Evolutionary conservation across 53 echinoderm and acorn worm genomes (phyloP).

Genomic region (Patiria pectinifera): DNA sequence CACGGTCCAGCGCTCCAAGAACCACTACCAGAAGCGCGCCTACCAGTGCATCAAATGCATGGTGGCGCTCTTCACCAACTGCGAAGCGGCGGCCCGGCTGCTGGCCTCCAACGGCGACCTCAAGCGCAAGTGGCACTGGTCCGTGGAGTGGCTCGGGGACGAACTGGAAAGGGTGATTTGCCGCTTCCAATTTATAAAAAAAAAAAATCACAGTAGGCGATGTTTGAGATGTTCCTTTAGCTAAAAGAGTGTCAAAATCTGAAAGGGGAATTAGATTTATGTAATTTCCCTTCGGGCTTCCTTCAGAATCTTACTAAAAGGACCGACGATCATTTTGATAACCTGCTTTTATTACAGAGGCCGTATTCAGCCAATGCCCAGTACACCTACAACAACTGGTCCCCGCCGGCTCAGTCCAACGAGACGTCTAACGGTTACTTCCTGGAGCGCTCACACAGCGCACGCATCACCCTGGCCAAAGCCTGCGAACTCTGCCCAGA

Average conservation of each 20-base stretch:
- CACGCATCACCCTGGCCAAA: constrained; percentile 94
- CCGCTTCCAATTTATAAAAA: neutral
- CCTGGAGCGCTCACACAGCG: constrained; percentile 96
- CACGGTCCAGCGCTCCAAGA: constrained; percentile 99
- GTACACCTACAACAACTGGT: constrained; percentile 99
- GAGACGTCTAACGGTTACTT: constrained; percentile 99
- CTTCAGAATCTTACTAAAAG: too few species aligned
- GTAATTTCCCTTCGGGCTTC: too few species aligned
- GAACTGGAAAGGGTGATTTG: constrained; percentile 92
- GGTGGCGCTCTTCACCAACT: constrained; percentile 98
- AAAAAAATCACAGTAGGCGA: too few species aligned
- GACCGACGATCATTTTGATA: too few species aligned
- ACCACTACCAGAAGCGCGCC: constrained; percentile 99
- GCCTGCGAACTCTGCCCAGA: constrained; percentile 98
- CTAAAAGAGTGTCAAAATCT: too few species aligned
- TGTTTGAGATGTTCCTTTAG: too few species aligned
- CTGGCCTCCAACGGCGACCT: constrained; percentile 90
- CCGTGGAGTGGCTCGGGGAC: constrained; percentile 98
- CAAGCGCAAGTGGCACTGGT: constrained; percentile 98
- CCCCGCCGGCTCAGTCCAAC: constrained; percentile 98
- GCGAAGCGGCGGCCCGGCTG: constrained; percentile 87
- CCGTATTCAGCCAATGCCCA: constrained; percentile 97
- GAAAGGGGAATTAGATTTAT: too few species aligned
- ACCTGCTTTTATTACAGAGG: constrained; percentile 65
- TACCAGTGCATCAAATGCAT: constrained; percentile 99